Conservation (phyloP, 1,140 invertebrate species). For the Zaprionus capensis region DNA sequence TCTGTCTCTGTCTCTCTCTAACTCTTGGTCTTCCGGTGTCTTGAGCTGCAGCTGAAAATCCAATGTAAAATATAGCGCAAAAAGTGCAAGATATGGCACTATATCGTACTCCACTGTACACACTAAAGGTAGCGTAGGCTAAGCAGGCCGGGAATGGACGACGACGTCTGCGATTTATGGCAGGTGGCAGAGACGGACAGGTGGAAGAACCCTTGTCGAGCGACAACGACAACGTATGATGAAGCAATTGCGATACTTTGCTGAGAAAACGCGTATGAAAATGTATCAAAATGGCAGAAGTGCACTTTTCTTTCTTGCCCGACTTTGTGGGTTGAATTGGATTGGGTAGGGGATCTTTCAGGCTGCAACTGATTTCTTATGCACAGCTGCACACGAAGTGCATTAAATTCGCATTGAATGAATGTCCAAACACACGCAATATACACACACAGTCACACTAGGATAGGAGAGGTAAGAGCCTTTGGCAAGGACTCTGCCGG, state of each 20-base stretch:
- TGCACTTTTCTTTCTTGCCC: slow-evolving; percentile 7
- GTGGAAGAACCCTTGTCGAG: not conserved
- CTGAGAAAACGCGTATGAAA: slow-evolving; percentile 8
- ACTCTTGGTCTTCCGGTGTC: slow-evolving; percentile 11
- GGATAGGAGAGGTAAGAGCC: slow-evolving; percentile 28
- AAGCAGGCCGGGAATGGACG: not conserved
- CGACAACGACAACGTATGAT: not conserved
- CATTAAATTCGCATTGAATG: slow-evolving; percentile 68
- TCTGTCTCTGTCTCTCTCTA: not conserved
- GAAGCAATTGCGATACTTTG: slow-evolving; percentile 12
- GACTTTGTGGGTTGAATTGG: not conserved
- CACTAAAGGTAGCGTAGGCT: not conserved
- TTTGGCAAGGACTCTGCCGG: slow-evolving; percentile 31
- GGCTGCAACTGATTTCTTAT: slow-evolving; percentile 62
- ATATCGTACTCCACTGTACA: slow-evolving; percentile 1
- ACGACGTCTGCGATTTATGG: not conserved
- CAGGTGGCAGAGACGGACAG: not conserved
- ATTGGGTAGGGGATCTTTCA: not conserved
- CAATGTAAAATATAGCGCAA: slow-evolving; percentile 38
- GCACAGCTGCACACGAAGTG: slow-evolving; percentile 65
- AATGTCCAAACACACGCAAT: slow-evolving; percentile 16
- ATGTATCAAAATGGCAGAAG: slow-evolving; percentile 24
- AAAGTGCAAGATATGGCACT: slow-evolving; percentile 13
- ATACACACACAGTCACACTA: slow-evolving; percentile 13
- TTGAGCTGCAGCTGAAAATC: slow-evolving; percentile 49